Base-by-base conservation (phyloP, 2,888 invertebrate genomes). In the Drosophila mulleri region DNA sequence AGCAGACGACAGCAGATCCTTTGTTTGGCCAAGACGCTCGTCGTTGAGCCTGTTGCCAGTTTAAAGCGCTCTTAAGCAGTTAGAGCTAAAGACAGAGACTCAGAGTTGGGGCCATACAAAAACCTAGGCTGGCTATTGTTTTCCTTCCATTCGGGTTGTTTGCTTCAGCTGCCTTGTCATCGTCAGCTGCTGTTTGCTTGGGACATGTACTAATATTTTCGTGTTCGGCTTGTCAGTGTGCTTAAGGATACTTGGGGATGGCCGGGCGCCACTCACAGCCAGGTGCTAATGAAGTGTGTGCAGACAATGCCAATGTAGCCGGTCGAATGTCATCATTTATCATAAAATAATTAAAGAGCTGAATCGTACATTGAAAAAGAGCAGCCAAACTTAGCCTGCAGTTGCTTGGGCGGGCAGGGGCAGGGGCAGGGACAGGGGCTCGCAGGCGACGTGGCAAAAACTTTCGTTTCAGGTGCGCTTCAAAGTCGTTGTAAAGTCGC, bases 281-380 rank as follows among this genome's bases (percentile, higher is more conserved):
- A 89, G 85, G 85, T 89, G 89, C 86, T 89, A 88, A 85, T 88
- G 89, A 84, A 89, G 88, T 89, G 75, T 54, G 52, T 72, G 56
- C 65, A 70, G 67, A 67, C 67, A 88, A 65, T 62, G 57, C 44
- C 47, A 56, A 52, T 54, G 57, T 42, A 45, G 64, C 50, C 50
- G 35, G 73, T 85, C 82, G 82, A 90, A 83, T 90, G 91, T 90
- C 91, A 90, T 90, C 91, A 92, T 91, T 92, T 92, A 91, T 91
- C 92, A 92, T 89, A 90, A 91, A 91, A 91, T 92, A 91, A 91
- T 91, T 91, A 91, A 91, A 91, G 89, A 80, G n/a, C 39, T 29
- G 50, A 50, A 50, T 35, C 50, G 32, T 62, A 76, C 78, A 79
- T 73, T 73, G 70, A 67, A 73, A 79, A 79, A 79, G 61, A 63